Base-by-base conservation (phyloP, 2,797 vertebrate genomes). In the Caiman crocodilus region DNA sequence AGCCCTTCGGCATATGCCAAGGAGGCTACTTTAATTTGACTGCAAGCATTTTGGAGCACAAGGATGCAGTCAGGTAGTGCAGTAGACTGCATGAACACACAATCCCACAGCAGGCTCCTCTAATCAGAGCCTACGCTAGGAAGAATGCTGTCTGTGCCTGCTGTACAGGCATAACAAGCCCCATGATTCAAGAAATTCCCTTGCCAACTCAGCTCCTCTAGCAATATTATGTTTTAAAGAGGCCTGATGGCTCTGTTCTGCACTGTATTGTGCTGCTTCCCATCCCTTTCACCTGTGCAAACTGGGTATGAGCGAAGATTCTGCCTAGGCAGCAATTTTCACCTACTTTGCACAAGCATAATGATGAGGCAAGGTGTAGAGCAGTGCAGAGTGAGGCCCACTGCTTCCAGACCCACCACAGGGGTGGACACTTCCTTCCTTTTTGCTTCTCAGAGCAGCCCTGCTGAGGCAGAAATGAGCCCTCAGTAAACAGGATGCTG, bases 181-280 rank as follows among this genome's bases (percentile, higher is more conserved):
- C 23, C 30, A 23, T 2, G 2, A 73, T 64, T 55, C 55, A 1
- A 2, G 14, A 20, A 5, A 16, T 7, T 80, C 59, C 91, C 23
- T 56, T 82, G 35, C 58, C 74, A 4, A 60, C 50, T 60, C 60
- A 82, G 60, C 57, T 82, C 65, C 58, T n/a, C n/a, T 12, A 26
- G 26, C 71, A 87, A 23, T 17, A n/a, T 30, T 21, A 2, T 35
- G 32, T 84, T 12, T 25, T 50, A 80, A 42, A 13, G n/a, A 6
- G 0, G 23, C 5, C 4, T 65, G 30, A 71, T 0, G 4, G 64
- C 76, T n/a, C 20, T 59, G 3, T 85, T 63, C 5, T n/a, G 30
- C 4, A 0, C 28, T 15, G 57, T 28, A 21, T 74, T 0, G 0
- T 4, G 0, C 4, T 63, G 21, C 28, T 59, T 63, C 78, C n/a